Evolutionary conservation across 2,113 vertebrate genomes (phyloP).

Genomic region (Pachyramphus minor): DNA sequence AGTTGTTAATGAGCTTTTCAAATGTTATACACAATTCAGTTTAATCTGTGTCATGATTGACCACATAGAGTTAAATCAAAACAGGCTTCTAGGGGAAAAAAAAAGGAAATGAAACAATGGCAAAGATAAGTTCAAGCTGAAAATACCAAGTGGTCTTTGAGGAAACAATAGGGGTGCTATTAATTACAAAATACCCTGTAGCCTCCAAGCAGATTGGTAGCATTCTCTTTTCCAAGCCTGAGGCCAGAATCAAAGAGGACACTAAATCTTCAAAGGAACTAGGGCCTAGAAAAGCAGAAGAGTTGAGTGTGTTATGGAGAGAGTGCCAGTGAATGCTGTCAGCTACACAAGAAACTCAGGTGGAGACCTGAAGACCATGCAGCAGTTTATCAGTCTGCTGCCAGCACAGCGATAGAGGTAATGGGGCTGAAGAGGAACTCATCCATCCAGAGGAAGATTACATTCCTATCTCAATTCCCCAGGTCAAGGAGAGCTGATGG

Average conservation of each 20-base stretch:
- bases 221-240: conserved; percentile 22
- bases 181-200: conserved; percentile 34
- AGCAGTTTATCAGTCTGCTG: neutral
- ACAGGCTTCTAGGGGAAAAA: conserved; percentile 17
- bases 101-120: conserved; percentile 51
- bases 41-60: neutral
- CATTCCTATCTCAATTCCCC: neutral
- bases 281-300: neutral
- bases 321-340: neutral
- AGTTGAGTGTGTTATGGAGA: neutral
- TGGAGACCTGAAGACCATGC: rapidly evolving
- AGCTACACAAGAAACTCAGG: neutral
- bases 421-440: neutral
- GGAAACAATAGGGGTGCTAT: conserved; percentile 31
- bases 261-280: neutral
- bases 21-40: neutral
- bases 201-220: conserved; percentile 38
- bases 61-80: conserved; percentile 42
- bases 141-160: conserved; percentile 26
- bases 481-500: neutral
- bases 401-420: rapidly evolving
- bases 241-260: neutral
- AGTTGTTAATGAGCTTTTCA: neutral
- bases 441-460: neutral
- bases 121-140: conserved; percentile 47